Percentiles rank a stretch among this genome's conserved stretches.
phyloP scores from a whole-genome alignment of 2,888 invertebrate species.

The Coecobrya sp. region DNA sequence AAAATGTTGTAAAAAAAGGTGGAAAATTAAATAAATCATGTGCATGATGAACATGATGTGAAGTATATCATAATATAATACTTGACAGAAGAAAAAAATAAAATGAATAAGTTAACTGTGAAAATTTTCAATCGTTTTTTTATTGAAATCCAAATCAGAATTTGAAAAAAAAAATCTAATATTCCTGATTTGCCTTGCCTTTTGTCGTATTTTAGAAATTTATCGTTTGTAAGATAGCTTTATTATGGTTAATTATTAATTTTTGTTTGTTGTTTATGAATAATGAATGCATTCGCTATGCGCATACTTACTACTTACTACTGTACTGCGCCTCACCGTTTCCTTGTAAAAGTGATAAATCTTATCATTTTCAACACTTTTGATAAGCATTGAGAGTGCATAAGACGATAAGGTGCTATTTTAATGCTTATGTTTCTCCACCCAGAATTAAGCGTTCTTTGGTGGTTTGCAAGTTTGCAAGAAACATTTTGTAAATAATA shows the following conservation, averaged over 20 bases:
- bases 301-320: too few relatives aligned
- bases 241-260: neutral
- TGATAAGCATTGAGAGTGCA: conserved; percentile 6
- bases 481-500: neutral
- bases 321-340: conserved; percentile 6
- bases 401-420: neutral
- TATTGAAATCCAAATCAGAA: too few relatives aligned
- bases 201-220: too few relatives aligned
- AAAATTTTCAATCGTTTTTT: too few relatives aligned
- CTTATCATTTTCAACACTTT: conserved; percentile 9
- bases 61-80: neutral
- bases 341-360: conserved; percentile 12
- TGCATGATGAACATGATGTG: too few relatives aligned
- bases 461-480: neutral
- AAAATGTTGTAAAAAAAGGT: neutral
- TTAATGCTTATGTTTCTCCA: neutral
- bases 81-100: neutral
- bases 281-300: too few relatives aligned
- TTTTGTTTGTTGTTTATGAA: neutral
- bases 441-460: neutral
- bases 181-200: too few relatives aligned
- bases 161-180: too few relatives aligned
- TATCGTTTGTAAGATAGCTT: neutral
- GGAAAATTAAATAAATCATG: neutral
- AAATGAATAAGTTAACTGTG: too few relatives aligned